phyloP scores from a whole-genome alignment of 2,797 vertebrate species.

The Eulemur coronatus region DNA sequence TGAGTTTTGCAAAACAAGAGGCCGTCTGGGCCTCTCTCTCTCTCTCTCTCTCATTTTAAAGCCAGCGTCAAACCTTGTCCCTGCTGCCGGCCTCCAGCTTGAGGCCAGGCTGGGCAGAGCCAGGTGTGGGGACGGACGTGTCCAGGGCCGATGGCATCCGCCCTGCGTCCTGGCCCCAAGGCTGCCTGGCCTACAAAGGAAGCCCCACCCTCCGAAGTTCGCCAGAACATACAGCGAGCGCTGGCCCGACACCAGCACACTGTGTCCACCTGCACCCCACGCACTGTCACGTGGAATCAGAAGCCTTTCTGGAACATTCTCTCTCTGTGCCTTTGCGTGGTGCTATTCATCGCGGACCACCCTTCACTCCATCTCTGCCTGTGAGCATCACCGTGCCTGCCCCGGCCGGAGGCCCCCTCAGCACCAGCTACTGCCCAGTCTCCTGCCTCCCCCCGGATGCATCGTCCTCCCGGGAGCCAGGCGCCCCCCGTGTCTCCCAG shows the following conservation, averaged over 20 bases:
- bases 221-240: fast-evolving
- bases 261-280: fast-evolving
- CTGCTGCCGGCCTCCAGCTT: background rate
- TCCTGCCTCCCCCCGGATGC: background rate
- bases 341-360: background rate
- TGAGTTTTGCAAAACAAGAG: slow-evolving; percentile 67
- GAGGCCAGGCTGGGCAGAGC: background rate
- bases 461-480: background rate
- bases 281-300: fast-evolving
- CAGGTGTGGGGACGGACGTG: background rate
- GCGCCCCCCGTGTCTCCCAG: background rate
- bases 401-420: background rate
- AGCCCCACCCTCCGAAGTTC: background rate
- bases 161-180: background rate
- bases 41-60: background rate
- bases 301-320: background rate
- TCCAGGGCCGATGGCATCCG: background rate
- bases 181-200: background rate
- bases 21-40: background rate
- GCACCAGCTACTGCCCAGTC: background rate
- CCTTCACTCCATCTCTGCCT: background rate
- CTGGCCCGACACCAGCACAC: fast-evolving
- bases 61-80: background rate
- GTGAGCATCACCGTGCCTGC: no score
- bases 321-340: background rate